A percentile compares a stretch with the other conserved stretches of the same genome.
Evolutionary conservation across 2,797 vertebrate species (phyloP).

Genomic region (Crenuchus spilurus): DNA sequence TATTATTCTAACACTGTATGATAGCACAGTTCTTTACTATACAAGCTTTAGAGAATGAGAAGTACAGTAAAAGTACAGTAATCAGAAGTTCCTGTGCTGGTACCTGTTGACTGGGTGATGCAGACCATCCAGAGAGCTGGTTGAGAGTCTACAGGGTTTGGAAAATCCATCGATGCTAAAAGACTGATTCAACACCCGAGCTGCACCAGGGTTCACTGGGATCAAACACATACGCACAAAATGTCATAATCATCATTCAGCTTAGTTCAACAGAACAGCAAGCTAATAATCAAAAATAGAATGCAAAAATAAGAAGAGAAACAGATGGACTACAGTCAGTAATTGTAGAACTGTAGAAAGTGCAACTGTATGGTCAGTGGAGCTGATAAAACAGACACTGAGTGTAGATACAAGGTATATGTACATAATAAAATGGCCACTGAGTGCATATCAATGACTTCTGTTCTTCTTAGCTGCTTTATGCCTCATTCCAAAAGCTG

Average conservation of each 20-base stretch:
- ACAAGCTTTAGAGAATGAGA: background rate
- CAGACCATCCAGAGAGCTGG: constrained; percentile 65
- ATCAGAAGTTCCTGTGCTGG: background rate
- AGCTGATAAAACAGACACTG: too few species aligned
- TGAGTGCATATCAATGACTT: too few species aligned
- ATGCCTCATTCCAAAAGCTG: too few species aligned
- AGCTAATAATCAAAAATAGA: background rate
- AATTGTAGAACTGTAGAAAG: too few species aligned
- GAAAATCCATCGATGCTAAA: constrained; percentile 65
- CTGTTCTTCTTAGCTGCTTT: too few species aligned
- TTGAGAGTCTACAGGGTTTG: constrained; percentile 65
- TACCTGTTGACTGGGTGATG: constrained; percentile 69
- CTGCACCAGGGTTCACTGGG: constrained; percentile 75
- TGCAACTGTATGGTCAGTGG: too few species aligned
- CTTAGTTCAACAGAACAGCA: background rate
- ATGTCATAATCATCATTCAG: background rate
- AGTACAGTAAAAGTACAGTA: background rate
- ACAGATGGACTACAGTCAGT: too few species aligned
- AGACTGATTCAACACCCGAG: constrained; percentile 71
- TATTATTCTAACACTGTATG: too few species aligned
- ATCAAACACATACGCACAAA: constrained; percentile 15
- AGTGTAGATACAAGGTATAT: too few species aligned
- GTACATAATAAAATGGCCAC: too few species aligned
- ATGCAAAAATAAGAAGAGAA: too few species aligned
- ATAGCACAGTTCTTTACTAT: background rate